These are phyloP conservation scores for Axea sp. DNA, from an alignment of 2,888 invertebrate genomes.

Conservation along the genomic window DNA sequence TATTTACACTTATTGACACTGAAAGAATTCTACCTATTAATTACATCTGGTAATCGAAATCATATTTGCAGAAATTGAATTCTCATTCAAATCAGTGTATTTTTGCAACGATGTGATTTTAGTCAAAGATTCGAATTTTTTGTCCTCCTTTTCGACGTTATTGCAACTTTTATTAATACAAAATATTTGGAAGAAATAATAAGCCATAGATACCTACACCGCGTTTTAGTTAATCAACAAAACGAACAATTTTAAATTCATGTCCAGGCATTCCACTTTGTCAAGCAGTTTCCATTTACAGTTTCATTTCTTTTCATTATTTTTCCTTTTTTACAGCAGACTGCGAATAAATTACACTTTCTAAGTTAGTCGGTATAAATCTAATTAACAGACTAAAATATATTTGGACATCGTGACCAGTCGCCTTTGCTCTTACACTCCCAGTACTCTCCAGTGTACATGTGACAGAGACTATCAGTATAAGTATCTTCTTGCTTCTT, in stretches of 20 bases:
- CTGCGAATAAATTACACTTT: constrained; percentile 58
- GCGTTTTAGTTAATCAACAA: constrained; percentile 9
- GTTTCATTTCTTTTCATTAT: neutral
- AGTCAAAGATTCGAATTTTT: constrained; percentile 19
- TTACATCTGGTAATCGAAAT: constrained; percentile 35
- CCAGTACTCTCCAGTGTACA: constrained; percentile 96
- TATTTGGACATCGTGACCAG: constrained; percentile 95
- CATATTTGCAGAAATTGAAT: constrained; percentile 65
- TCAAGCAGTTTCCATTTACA: constrained; percentile 33
- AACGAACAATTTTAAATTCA: constrained; percentile 28
- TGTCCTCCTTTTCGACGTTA: constrained; percentile 9
- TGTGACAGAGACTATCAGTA: constrained; percentile 86
- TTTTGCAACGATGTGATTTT: constrained; percentile 2
- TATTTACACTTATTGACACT: constrained; percentile 55
- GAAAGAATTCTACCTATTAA: constrained; percentile 36
- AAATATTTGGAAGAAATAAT: constrained; percentile 56
- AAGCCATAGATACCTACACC: constrained; percentile 14
- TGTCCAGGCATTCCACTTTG: constrained; percentile 22
- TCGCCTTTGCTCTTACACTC: constrained; percentile 91
- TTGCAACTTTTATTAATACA: constrained; percentile 12
- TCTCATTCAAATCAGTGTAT: no score
- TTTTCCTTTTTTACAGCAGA: constrained; percentile 47
- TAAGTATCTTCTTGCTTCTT: constrained; percentile 88
- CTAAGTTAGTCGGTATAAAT: constrained; percentile 51
- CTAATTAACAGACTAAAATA: constrained; percentile 83